Evolutionary conservation across 1,140 invertebrate species (phyloP).

Genomic region (Adelges cooleyi): DNA sequence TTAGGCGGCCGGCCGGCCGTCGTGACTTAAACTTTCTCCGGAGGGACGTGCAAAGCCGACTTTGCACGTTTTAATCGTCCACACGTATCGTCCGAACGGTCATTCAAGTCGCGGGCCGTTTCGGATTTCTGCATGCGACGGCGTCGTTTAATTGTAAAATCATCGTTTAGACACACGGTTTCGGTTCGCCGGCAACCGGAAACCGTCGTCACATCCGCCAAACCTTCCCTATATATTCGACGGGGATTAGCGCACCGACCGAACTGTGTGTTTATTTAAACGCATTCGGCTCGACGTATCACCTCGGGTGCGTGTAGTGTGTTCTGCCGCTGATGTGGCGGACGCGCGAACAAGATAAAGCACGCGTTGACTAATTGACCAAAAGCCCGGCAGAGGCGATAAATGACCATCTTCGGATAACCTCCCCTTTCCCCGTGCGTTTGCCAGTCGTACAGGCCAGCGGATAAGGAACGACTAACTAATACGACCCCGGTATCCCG

Average conservation of each 20-base stretch:
- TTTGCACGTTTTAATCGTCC: slow-evolving; percentile 16
- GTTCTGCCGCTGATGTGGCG: background rate
- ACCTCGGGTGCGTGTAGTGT: too few relatives aligned
- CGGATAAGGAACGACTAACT: background rate
- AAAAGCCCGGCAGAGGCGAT: background rate
- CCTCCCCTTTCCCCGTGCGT: background rate
- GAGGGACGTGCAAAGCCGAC: background rate
- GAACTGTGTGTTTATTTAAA: too few relatives aligned
- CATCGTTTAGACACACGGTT: background rate
- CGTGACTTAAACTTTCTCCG: slow-evolving; percentile 14
- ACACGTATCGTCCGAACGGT: background rate
- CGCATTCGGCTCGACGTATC: too few relatives aligned
- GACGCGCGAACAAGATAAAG: slow-evolving; percentile 13
- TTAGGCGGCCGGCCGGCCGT: too few relatives aligned
- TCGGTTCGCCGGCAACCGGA: background rate
- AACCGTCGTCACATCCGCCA: background rate
- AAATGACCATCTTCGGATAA: slow-evolving; percentile 10
- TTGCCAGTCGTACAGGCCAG: background rate
- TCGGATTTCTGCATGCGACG: background rate
- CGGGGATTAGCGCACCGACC: too few relatives aligned
- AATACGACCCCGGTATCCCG: background rate
- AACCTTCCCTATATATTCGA: background rate
- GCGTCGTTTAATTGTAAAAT: background rate
- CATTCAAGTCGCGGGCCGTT: background rate
- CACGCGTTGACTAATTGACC: slow-evolving; percentile 27